phyloP scores from a whole-genome alignment of 2,113 vertebrate species.

The Callithrix jacchus region DNA sequence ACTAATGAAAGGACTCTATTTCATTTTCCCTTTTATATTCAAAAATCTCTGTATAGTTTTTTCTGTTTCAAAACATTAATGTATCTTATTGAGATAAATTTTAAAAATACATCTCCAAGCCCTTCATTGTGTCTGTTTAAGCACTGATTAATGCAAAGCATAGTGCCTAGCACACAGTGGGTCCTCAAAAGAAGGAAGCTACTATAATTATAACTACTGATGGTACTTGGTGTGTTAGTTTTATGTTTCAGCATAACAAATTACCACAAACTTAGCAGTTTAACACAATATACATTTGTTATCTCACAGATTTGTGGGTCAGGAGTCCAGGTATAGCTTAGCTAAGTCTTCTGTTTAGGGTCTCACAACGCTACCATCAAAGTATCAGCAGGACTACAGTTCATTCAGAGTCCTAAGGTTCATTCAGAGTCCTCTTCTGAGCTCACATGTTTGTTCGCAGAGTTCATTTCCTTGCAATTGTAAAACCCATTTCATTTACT shows the following conservation, averaged over 20 bases:
- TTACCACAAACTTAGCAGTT: background rate
- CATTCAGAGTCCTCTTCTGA: background rate
- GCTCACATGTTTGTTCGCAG: background rate
- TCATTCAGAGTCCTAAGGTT: background rate
- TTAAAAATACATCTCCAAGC: background rate
- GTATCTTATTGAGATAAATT: background rate
- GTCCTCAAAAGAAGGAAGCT: background rate
- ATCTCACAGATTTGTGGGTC: background rate
- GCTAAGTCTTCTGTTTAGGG: background rate
- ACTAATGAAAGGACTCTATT: slow-evolving; percentile 1
- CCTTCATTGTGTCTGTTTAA: background rate
- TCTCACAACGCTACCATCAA: background rate
- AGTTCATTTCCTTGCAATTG: background rate
- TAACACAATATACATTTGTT: background rate
- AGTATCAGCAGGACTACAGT: background rate
- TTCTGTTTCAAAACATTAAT: background rate
- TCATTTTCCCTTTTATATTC: slow-evolving; percentile 45
- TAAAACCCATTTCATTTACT: background rate
- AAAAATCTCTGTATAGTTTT: background rate
- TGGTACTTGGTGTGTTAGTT: background rate
- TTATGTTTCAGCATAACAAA: background rate
- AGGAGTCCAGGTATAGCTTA: background rate
- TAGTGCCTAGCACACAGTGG: background rate
- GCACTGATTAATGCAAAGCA: background rate
- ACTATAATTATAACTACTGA: background rate